phyloP scores from a whole-genome alignment of 2,888 invertebrate species.

The Drosophila antonietae region DNA sequence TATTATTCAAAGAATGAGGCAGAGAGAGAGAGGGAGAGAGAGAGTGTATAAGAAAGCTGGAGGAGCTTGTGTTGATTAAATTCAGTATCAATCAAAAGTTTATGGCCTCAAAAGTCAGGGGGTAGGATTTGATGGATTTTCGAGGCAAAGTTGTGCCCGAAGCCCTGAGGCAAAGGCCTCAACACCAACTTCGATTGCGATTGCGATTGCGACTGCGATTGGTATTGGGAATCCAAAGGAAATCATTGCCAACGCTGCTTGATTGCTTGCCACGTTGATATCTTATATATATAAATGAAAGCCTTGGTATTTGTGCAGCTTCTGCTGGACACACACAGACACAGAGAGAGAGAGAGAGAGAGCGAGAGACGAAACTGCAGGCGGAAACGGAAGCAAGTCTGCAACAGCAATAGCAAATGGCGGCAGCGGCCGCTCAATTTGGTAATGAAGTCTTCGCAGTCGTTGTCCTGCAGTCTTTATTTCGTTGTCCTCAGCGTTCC shows the following conservation, averaged over 20 bases:
- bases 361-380: slow-evolving; percentile 46
- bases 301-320: slow-evolving; percentile 73
- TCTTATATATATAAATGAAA: slow-evolving; percentile 35
- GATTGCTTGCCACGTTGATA: slow-evolving; percentile 79
- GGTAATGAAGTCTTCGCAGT: slow-evolving; percentile 74
- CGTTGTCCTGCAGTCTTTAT: slow-evolving; percentile 33
- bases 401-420: slow-evolving; percentile 58
- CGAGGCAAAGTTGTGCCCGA: slow-evolving; percentile 49
- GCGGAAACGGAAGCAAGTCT: slow-evolving; percentile 74
- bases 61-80: slow-evolving; percentile 75
- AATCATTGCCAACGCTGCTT: slow-evolving; percentile 66
- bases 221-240: slow-evolving; percentile 59
- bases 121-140: slow-evolving; percentile 73
- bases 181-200: slow-evolving; percentile 20
- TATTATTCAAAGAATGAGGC: slow-evolving; percentile 8
- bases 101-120: slow-evolving; percentile 78
- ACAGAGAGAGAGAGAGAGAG: slow-evolving; percentile 1
- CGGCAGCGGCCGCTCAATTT: slow-evolving; percentile 78
- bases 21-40: background rate
- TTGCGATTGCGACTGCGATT: slow-evolving; percentile 27
- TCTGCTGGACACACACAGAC: slow-evolving; percentile 54
- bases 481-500: slow-evolving; percentile 24
- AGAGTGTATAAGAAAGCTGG: slow-evolving; percentile 21
- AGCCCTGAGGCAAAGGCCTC: slow-evolving; percentile 52
- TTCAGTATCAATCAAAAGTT: slow-evolving; percentile 80